Base-by-base conservation (phyloP, 2,797 vertebrate genomes). In the Iguana delicatissima region DNA sequence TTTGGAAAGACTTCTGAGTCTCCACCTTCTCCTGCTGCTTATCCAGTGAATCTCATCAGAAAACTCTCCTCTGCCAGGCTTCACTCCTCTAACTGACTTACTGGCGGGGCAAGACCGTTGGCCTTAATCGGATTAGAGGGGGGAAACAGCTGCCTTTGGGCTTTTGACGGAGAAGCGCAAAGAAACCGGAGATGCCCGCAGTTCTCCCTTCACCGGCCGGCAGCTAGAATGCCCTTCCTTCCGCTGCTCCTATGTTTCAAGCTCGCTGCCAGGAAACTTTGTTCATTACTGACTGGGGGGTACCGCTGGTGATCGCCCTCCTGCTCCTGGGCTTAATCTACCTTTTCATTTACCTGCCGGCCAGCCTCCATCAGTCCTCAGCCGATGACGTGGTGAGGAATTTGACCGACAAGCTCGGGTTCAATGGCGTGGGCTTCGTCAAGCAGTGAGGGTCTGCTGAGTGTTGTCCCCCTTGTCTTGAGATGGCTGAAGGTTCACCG, bases 211-310 rank as follows among this genome's bases (percentile, higher is more conserved):
- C 8, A 18, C 42, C 20, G 3, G 6, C 57, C 13, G 26, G 64
- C n/a, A 4, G 7, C 55, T 84, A 77, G 80, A 32, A 72, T 89
- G 85, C 67, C 12, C 2, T n/a, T 7, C 7, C 8, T 5, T 12
- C 20, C 8, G 1, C 62, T 20, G 67, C 84, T 0, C 97, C 96
- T 0, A 98, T 97, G 80, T 95, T 98, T 85, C 98, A 98, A 94
- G 97, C 98, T 38, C 97, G 97, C 69, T 98, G 98, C 42, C 95
- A 97, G 0, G 95, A 98, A 95, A 97, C 98, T 2, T 91, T 98
- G 59, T 95, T 97, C 95, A 97, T 97, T 0, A 96, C 97, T 0
- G 96, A 98, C 94, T 98, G 97, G 97, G 97, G 97, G 62, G 0
- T 98, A 55, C 96, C 96, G 55, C 94, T 98, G 89, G 92, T 97